Evolutionary conservation across 2,113 vertebrate species (phyloP).

Genomic region (Bettongia penicillata): DNA sequence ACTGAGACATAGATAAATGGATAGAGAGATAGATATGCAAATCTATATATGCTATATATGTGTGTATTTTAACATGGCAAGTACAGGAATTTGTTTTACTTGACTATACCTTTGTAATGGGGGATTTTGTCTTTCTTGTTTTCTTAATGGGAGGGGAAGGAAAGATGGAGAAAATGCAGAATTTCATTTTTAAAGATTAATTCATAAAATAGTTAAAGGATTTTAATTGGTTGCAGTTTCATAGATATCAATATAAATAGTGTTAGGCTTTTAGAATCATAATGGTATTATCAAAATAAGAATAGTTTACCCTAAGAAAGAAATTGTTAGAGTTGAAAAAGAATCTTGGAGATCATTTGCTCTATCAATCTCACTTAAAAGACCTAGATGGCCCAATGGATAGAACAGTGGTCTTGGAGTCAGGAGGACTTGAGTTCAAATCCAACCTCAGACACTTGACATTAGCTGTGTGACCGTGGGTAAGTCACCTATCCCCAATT

Average conservation of each 20-base stretch:
- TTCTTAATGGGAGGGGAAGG: neutral
- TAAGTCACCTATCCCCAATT: too few relatives aligned
- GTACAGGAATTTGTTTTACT: neutral
- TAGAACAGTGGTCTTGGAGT: too few relatives aligned
- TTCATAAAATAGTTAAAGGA: neutral
- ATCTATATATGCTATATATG: neutral
- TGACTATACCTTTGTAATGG: neutral
- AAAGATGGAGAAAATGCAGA: neutral
- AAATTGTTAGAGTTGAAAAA: neutral
- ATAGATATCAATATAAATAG: neutral
- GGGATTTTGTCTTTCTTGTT: neutral
- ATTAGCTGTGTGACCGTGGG: too few relatives aligned
- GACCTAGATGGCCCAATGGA: too few relatives aligned
- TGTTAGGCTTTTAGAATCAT: neutral
- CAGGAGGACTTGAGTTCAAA: too few relatives aligned
- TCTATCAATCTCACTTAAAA: neutral
- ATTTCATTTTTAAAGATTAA: neutral
- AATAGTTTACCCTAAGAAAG: neutral
- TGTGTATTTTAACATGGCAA: neutral
- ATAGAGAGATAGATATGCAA: neutral
- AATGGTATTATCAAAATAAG: neutral
- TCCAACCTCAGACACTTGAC: too few relatives aligned
- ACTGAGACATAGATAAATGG: neutral
- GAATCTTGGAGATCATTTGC: neutral
- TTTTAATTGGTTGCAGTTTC: neutral